These are phyloP conservation scores for Shargacucullia verbasci DNA, from an alignment of 2,888 invertebrate genomes.

Conservation along the genomic window DNA sequence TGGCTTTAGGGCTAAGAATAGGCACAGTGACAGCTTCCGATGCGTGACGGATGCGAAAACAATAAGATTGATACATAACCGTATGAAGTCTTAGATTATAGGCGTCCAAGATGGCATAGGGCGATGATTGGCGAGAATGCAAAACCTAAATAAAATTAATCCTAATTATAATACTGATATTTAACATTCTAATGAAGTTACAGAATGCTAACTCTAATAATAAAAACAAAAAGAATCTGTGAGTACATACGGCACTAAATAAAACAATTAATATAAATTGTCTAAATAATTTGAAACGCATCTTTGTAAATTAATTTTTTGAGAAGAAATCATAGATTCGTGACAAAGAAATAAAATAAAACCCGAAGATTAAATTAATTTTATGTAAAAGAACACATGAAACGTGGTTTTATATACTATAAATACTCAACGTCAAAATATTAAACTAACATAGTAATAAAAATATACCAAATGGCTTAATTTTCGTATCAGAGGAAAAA, in stretches of 20 bases:
- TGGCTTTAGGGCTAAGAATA: slow-evolving; percentile 18
- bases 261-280: no score
- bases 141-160: no score
- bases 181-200: no score
- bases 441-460: not conserved
- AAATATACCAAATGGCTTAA: not conserved
- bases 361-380: not conserved
- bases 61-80: slow-evolving; percentile 9
- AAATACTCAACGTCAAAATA: not conserved
- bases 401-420: not conserved
- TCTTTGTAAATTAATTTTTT: no score
- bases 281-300: no score
- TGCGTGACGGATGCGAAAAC: slow-evolving; percentile 1
- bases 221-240: no score
- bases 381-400: not conserved
- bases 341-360: not conserved
- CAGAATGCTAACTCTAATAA: no score
- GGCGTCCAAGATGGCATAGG: not conserved
- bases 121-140: no score
- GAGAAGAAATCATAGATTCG: not conserved
- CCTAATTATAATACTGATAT: no score
- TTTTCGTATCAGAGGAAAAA: not conserved
- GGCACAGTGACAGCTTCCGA: slow-evolving; percentile 3
- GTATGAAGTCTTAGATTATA: not conserved
- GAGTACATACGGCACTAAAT: no score